Percentiles rank a stretch among this genome's conserved stretches.
phyloP scores from a whole-genome alignment of 2,797 vertebrate species.

The Etheostoma perlongum region DNA sequence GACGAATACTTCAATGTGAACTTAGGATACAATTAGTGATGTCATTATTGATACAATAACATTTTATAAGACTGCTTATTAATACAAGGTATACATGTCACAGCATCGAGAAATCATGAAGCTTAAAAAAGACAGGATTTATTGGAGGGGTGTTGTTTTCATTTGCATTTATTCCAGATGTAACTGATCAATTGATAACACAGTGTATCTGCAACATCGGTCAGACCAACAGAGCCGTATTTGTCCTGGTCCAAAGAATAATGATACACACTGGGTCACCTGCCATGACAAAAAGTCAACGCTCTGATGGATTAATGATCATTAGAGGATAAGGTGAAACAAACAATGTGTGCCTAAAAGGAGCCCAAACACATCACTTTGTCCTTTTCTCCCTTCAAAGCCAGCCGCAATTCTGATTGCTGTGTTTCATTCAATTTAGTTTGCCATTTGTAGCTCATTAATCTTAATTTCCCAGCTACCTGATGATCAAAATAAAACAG shows the following conservation, averaged over 20 bases:
- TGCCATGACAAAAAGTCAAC: not conserved
- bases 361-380: conserved; percentile 46
- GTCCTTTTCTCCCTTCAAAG: conserved; percentile 43
- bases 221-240: conserved; percentile 15
- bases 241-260: conserved; percentile 21
- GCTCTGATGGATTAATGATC: conserved; percentile 45
- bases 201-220: not conserved
- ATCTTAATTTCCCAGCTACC: conserved; percentile 62
- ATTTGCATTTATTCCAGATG: not conserved
- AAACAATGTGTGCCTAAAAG: conserved; percentile 51
- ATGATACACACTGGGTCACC: conserved; percentile 31
- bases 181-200: not conserved
- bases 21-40: not conserved
- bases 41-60: not conserved
- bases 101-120: not conserved
- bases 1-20: not conserved
- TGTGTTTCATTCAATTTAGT: conserved; percentile 60
- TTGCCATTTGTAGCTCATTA: conserved; percentile 72
- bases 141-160: not conserved
- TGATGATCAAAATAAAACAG: conserved; percentile 65
- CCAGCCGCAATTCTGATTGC: conserved; percentile 46
- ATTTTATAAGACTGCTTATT: not conserved
- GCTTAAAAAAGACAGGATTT: not conserved
- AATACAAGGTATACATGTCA: not conserved
- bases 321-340: conserved; percentile 46